These are phyloP conservation scores for Sericinus montela DNA, from an alignment of 2,888 invertebrate species.

Conservation along the genomic window DNA sequence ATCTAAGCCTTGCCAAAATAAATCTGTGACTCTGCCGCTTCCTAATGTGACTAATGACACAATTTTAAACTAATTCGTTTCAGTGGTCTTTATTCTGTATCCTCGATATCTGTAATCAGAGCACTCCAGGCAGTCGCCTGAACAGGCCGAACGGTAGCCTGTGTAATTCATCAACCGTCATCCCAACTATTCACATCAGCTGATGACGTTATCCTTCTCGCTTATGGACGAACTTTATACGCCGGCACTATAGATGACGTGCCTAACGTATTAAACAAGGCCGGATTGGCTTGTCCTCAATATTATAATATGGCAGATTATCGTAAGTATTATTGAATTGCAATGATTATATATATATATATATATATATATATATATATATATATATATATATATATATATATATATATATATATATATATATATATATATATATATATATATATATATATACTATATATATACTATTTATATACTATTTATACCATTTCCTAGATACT, in stretches of 20 bases:
- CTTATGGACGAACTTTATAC: conserved; percentile 84
- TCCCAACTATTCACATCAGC: conserved; percentile 86
- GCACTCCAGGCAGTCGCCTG: conserved; percentile 81
- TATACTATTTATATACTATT: no score
- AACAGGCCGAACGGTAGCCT: conserved; percentile 84
- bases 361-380: no score
- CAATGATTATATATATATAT: no score
- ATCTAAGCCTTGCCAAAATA: no score
- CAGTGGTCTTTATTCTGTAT: conserved; percentile 82
- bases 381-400: no score
- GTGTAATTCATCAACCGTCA: conserved; percentile 89
- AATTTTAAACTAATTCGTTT: conserved; percentile 24
- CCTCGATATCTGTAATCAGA: conserved; percentile 83
- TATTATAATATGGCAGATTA: conserved; percentile 91
- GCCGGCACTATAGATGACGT: conserved; percentile 81
- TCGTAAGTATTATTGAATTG: conserved; percentile 64
- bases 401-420: no score
- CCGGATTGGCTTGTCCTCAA: conserved; percentile 83
- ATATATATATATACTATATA: no score
- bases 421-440: no score
- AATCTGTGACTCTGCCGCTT: no score
- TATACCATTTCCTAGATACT: no score
- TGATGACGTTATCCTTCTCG: conserved; percentile 85
- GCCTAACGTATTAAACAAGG: conserved; percentile 77
- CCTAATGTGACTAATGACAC: no score